phyloP scores from a whole-genome alignment of 2,888 invertebrate species.

The Camponotus fellah region DNA sequence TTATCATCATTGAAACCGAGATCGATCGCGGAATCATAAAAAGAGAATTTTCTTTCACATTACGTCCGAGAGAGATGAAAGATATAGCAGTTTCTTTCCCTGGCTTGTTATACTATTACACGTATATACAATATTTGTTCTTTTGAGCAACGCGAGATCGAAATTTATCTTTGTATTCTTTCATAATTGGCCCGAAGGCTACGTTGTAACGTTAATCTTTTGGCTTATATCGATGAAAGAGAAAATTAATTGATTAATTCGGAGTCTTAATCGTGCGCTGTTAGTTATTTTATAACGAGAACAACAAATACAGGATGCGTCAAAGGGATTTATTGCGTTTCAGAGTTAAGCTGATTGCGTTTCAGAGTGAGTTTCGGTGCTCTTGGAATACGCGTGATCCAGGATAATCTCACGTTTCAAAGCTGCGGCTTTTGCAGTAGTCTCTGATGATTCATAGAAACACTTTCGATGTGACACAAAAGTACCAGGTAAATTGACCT shows the following conservation, averaged over 20 bases:
- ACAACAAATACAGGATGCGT: conserved; percentile 42
- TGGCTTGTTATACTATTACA: neutral
- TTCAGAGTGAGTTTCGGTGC: conserved; percentile 35
- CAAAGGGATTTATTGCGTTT: conserved; percentile 55
- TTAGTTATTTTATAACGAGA: conserved; percentile 42
- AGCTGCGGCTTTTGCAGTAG: conserved; percentile 30
- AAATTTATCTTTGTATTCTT: conserved; percentile 18
- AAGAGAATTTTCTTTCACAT: neutral
- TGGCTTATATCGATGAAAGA: neutral
- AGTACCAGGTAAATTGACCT: neutral
- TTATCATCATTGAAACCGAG: neutral
- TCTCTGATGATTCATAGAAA: neutral
- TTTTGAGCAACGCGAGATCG: neutral
- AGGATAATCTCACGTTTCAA: conserved; percentile 38
- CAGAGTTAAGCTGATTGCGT: conserved; percentile 52
- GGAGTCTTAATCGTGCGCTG: conserved; percentile 44
- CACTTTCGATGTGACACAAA: neutral
- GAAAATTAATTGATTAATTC: conserved; percentile 4
- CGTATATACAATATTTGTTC: neutral
- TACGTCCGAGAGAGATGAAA: neutral
- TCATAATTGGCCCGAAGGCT: neutral
- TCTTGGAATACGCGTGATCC: conserved; percentile 25
- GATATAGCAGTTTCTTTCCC: neutral
- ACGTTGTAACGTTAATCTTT: conserved; percentile 15
- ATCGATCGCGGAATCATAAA: neutral